Evolutionary conservation across 2,888 invertebrate genomes (phyloP).

Genomic region (Julus scanicus): DNA sequence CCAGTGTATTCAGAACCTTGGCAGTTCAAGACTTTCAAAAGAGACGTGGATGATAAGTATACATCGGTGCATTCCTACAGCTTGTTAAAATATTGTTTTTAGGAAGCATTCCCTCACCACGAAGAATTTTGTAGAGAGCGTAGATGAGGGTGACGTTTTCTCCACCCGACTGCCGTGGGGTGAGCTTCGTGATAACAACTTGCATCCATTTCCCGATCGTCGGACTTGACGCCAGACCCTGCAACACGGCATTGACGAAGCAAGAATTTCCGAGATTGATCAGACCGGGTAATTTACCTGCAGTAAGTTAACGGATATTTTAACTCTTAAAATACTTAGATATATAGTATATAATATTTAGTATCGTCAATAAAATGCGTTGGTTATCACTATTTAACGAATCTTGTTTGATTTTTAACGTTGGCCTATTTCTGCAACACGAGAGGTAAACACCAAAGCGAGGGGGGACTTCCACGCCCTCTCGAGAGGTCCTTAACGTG

Average conservation of each 20-base stretch:
- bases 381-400: too few relatives aligned
- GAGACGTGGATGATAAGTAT: background rate
- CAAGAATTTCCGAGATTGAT: constrained; percentile 93
- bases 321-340: too few relatives aligned
- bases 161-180: background rate
- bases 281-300: constrained; percentile 73
- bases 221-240: constrained; percentile 88
- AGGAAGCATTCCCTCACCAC: background rate
- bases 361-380: too few relatives aligned
- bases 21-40: background rate
- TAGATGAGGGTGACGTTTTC: background rate
- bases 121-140: background rate
- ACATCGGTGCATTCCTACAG: background rate
- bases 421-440: too few relatives aligned
- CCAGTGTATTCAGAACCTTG: background rate
- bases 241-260: constrained; percentile 90
- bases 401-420: too few relatives aligned
- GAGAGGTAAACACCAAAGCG: too few relatives aligned
- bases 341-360: too few relatives aligned
- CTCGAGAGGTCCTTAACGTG: too few relatives aligned
- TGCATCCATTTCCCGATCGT: constrained; percentile 84
- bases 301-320: background rate
- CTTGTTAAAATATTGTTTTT: too few relatives aligned
- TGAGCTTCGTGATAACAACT: background rate
- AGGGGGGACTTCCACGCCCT: too few relatives aligned